Evolutionary conservation across 1,140 invertebrate species (phyloP).

Genomic region (Papilio polytes): DNA sequence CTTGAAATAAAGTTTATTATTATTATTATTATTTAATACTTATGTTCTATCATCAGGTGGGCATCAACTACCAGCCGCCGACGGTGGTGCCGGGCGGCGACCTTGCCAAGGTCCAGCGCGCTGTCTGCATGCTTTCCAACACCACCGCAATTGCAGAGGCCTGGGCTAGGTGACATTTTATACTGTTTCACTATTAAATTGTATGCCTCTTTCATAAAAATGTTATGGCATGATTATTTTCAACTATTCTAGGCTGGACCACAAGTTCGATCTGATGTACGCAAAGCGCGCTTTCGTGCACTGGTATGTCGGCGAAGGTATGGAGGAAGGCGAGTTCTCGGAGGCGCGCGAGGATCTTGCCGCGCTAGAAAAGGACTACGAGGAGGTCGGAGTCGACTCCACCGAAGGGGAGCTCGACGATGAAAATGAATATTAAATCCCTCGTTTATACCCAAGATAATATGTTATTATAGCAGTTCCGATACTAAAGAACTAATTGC

Average conservation of each 20-base stretch:
- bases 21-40: no score
- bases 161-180: constrained; percentile 86
- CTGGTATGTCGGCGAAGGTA: constrained; percentile 91
- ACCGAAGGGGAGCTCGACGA: constrained; percentile 86
- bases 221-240: background rate
- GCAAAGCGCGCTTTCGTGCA: constrained; percentile 90
- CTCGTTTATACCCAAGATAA: background rate
- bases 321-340: constrained; percentile 93
- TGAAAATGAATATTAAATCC: constrained; percentile 84
- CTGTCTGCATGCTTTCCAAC: constrained; percentile 92
- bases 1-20: no score
- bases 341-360: constrained; percentile 94
- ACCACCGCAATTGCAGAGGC: constrained; percentile 89
- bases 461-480: background rate
- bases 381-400: constrained; percentile 86
- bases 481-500: constrained; percentile 17
- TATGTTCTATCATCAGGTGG: constrained; percentile 61
- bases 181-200: background rate
- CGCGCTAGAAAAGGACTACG: constrained; percentile 90
- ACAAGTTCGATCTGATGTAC: constrained; percentile 94
- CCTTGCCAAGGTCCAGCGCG: constrained; percentile 92
- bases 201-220: background rate
- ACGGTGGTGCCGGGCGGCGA: constrained; percentile 92
- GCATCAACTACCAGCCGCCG: constrained; percentile 94
- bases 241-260: constrained; percentile 85